Evolutionary conservation across 2,888 invertebrate species (phyloP), one percentile per base, ranked within the genome.

Genomic region (Lasioglossum figueresi): DNA sequence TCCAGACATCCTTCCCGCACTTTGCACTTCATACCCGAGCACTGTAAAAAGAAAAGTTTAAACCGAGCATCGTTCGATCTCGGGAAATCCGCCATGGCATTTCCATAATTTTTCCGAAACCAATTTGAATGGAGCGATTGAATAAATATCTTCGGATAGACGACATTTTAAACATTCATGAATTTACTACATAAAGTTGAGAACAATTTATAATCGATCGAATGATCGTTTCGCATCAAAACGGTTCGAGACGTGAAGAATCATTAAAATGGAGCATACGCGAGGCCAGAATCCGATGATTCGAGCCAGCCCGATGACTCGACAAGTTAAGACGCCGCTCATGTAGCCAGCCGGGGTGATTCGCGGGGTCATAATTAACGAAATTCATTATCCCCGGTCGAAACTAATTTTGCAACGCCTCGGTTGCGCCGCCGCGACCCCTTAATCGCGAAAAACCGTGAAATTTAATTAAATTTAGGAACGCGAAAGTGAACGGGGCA

Each of bases 381-480:
- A 94, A 94, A 94, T 94, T 94, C 94, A 94, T 94, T 94, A 94
- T 93, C 93, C 92, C 91, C 73, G 80, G 91, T 91, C 92, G 89
- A 94, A 94, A 94, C 93, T 94, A 94, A 94, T 94, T 94, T 94
- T 92, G 92, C 92, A 93, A 93, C 93, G 93, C 90, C 89, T 90
- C 89, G 87, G 88, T 88, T 86, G 88, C 83, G 84, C 86, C 89
- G 85, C 90, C 91, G 91, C 90, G 92, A 93, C 93, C 94, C 94
- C 92, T 94, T 95, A 94, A 94, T 95, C 94, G 94, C 92, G 94
- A 95, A 94, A 95, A 95, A 95, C 94, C 93, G 93, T 94, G 93
- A 95, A 94, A 94, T 94, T 95, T 95, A 95, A 95, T 95, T 95
- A 95, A 94, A 95, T 94, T 94, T 94, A 94, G 94, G 94, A 94